Percentiles rank a stretch among this genome's conserved stretches.
Evolutionary conservation across 2,113 vertebrate genomes (phyloP).

Genomic region (Pelecanoides urinatrix): DNA sequence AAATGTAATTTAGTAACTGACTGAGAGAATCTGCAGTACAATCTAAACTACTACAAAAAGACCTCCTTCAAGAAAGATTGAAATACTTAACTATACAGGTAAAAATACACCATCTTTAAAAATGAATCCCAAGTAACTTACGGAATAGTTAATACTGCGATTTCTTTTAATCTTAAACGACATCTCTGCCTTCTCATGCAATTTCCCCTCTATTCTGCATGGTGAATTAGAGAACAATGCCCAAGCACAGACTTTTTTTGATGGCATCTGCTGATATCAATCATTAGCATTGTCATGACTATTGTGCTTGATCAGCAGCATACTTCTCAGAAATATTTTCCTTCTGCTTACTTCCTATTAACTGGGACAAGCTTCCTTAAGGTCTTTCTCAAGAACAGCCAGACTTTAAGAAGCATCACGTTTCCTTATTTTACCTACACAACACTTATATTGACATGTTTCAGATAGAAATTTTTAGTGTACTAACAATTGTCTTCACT

Average conservation of each 20-base stretch:
- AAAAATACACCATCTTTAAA: not conserved
- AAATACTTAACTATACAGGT: not conserved
- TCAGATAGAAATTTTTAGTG: not conserved
- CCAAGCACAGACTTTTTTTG: not conserved
- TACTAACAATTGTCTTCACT: not conserved
- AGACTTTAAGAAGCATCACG: not conserved
- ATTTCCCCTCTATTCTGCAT: not conserved
- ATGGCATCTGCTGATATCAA: not conserved
- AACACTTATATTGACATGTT: not conserved
- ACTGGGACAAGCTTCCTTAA: not conserved
- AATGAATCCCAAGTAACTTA: not conserved
- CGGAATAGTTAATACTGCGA: not conserved
- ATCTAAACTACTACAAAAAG: not conserved
- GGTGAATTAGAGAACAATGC: not conserved
- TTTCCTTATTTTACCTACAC: not conserved
- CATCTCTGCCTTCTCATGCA: not conserved
- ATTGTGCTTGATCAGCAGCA: not conserved
- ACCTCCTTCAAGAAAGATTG: not conserved
- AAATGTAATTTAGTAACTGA: slow-evolving; percentile 46
- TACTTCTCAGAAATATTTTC: not conserved
- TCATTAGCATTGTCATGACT: not conserved
- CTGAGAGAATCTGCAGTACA: slow-evolving; percentile 16
- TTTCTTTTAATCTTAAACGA: not conserved
- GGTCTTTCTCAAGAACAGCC: not conserved
- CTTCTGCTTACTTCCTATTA: not conserved